Conservation (phyloP, 2,797 vertebrate species). For the Thaleichthys pacificus region DNA sequence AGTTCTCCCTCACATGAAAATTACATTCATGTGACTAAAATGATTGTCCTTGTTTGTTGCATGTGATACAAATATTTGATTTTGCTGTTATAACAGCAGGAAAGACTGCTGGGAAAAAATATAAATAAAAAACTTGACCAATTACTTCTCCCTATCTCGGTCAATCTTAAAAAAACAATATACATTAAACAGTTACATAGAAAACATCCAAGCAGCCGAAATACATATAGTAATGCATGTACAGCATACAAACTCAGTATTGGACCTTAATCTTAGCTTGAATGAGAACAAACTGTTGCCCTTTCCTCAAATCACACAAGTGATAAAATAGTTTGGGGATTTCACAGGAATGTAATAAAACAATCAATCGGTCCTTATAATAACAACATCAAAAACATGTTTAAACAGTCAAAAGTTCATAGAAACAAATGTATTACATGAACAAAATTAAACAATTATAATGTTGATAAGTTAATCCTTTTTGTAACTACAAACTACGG, state of each 20-base stretch:
- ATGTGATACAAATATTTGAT: slow-evolving; percentile 9
- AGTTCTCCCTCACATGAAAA: background rate
- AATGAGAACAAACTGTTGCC: background rate
- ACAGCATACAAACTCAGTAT: background rate
- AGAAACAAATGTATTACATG: background rate
- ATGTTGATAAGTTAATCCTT: background rate
- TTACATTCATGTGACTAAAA: background rate
- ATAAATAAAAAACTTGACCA: background rate
- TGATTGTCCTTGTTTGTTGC: slow-evolving; percentile 1
- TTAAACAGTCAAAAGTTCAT: background rate
- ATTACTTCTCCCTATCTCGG: background rate
- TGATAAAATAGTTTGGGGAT: background rate
- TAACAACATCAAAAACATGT: background rate
- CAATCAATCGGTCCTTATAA: background rate
- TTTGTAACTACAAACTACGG: slow-evolving; percentile 7
- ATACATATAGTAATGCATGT: background rate
- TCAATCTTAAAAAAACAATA: background rate
- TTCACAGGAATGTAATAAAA: background rate
- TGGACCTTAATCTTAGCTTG: background rate
- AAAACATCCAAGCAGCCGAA: background rate
- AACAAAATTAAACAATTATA: background rate
- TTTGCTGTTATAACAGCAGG: slow-evolving; percentile 1
- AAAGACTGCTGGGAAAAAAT: background rate
- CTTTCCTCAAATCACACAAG: background rate
- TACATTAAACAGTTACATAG: background rate